Evolutionary conservation across 2,888 invertebrate genomes (phyloP), one percentile per base, ranked within the genome.

Genomic region (Caenorhabditis japonica): DNA sequence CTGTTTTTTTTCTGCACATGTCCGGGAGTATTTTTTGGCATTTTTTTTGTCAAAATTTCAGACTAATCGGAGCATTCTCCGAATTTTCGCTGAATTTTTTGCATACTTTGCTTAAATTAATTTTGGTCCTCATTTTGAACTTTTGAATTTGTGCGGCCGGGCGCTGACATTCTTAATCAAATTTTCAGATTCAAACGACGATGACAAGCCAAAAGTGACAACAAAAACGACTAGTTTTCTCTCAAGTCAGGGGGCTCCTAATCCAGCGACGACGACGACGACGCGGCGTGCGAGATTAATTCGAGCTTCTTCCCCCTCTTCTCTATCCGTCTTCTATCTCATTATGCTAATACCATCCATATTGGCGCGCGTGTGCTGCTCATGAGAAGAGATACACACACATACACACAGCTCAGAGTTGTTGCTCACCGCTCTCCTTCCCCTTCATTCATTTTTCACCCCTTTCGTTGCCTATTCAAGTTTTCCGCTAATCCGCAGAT

Each of bases 311-410:
- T 19, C 53, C 27, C 25, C 51, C 43, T 33, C 55, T 56, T 49
- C 64, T 64, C 41, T 43, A 55, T 52, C 53, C 53, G 52, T 52
- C n/a, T 17, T 27, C 19, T 30, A 41, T 55, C 47, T 55, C 39
- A 47, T 64, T 47, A 55, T 64, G 62, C 47, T 64, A 64, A 55
- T 64, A 56, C 49, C 34, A 47, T 55, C 55, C 52, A 64, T 53
- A 55, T 47, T 53, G 62, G 44, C 34, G 38, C 33, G 23, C n/a
- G n/a, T n/a, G n/a, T n/a, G 43, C 13, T 23, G 51, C 36, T 15
- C 39, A 39, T n/a, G 39, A 33, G 10, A 15, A 33, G 43, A 34
- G 43, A 41, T 41, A 51, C 34, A 41, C 30, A 19, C 30, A 49
- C 27, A 41, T 15, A 21, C 17, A n/a, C 19, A 43, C 12, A 25